Evolutionary conservation across 2,113 vertebrate species (phyloP).

Genomic region (Pan troglodytes): NHGRI_mPanTro3-v2.1_pri NC_086016.1:20459501-20460000

Average conservation of each 20-base stretch:
- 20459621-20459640: not conserved
- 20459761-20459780: not conserved
- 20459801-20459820: not conserved
- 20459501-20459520: not conserved
- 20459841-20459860: too few relatives aligned
- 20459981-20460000: not conserved
- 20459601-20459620: not conserved
- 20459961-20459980: not conserved
- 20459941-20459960: not conserved
- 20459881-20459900: not conserved
- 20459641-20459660: not conserved
- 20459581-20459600: not conserved
- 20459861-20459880: too few relatives aligned
- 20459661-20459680: not conserved
- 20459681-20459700: not conserved
- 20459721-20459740: accelerated
- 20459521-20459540: not conserved
- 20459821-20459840: not conserved
- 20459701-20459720: too few relatives aligned
- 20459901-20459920: not conserved
- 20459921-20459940: not conserved
- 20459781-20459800: accelerated
- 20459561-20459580: not conserved
- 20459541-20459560: not conserved
- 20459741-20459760: not conserved